phyloP scores from a whole-genome alignment of 2,113 vertebrate genomes.

The Raja brachyura region DNA sequence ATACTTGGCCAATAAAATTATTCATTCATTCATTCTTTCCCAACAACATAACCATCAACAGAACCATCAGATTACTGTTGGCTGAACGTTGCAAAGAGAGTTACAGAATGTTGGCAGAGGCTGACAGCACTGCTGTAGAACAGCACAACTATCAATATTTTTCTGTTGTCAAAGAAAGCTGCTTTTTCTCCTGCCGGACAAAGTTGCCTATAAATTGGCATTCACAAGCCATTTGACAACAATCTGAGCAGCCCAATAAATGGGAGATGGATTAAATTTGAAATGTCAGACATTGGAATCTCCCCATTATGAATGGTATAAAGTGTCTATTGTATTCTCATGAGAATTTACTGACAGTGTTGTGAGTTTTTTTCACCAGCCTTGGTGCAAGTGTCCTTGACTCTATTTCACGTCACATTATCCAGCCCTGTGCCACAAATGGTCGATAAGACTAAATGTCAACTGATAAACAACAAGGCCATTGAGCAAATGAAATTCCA shows the following conservation, averaged over 20 bases:
- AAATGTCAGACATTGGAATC: background rate
- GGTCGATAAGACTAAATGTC: too few species aligned
- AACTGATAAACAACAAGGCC: too few species aligned
- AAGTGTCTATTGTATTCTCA: background rate
- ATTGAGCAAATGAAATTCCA: too few species aligned
- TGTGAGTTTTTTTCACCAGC: background rate
- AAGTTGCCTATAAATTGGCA: background rate
- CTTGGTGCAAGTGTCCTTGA: background rate
- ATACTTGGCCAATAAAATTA: too few species aligned
- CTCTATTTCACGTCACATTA: too few species aligned
- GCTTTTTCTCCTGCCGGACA: background rate
- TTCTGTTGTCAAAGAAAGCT: too few species aligned
- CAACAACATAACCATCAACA: too few species aligned
- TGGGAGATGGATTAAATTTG: background rate
- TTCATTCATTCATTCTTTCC: background rate
- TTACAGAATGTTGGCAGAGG: background rate
- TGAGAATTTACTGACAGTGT: background rate
- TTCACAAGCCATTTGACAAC: background rate
- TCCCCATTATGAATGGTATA: background rate
- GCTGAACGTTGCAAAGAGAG: background rate
- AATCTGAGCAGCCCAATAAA: background rate
- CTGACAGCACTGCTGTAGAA: background rate
- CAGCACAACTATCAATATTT: too few species aligned
- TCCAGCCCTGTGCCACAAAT: too few species aligned
- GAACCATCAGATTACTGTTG: background rate